Percentiles rank a stretch among this genome's conserved stretches.
phyloP scores from a whole-genome alignment of 2,888 invertebrate species.

The Aspidapion aeneum region DNA sequence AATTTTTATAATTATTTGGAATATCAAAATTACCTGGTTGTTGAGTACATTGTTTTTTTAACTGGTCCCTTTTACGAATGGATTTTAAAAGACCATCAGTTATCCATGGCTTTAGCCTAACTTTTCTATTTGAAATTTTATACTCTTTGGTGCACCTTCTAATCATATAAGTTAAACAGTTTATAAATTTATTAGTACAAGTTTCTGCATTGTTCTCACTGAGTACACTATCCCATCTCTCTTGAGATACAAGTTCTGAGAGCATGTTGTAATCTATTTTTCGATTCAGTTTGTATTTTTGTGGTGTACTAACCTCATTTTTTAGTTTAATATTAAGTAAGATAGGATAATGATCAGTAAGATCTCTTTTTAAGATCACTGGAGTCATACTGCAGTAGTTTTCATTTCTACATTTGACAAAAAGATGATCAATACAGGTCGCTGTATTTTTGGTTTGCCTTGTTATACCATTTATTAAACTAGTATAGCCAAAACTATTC shows the following conservation, averaged over 20 bases:
- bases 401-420: conserved; percentile 11
- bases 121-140: conserved; percentile 10
- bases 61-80: conserved; percentile 8
- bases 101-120: conserved; percentile 9
- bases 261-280: conserved; percentile 3
- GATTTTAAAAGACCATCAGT: conserved; percentile 9
- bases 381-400: neutral
- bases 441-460: neutral
- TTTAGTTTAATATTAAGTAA: too few species aligned
- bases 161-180: neutral
- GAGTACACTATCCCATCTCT: too few species aligned
- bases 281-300: too few species aligned
- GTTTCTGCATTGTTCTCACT: too few species aligned
- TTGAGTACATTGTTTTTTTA: neutral
- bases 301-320: too few species aligned
- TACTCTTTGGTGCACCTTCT: neutral
- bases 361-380: too few species aligned
- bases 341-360: conserved; percentile 15
- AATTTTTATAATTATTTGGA: neutral
- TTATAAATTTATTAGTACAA: too few species aligned
- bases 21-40: neutral
- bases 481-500: conserved; percentile 8
- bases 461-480: conserved; percentile 10
- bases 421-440: conserved; percentile 16
- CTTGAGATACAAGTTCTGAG: neutral